Base-by-base conservation (phyloP, 92 coral and sea anemone species). In the Bergia puertoricense region DNA sequence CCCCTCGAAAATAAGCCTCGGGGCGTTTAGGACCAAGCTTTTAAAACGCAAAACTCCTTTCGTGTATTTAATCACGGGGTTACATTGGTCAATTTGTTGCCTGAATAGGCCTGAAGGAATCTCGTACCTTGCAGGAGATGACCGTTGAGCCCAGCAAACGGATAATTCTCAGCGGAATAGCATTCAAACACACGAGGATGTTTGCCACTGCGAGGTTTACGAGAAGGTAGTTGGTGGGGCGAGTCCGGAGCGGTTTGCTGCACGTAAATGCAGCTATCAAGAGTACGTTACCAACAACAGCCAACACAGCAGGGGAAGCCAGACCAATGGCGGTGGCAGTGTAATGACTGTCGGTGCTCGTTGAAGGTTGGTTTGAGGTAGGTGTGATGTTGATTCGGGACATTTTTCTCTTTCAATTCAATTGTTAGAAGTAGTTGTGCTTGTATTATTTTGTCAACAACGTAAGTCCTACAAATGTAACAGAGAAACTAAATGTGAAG, bases 101-200 rank as follows among this genome's bases (percentile, higher is more conserved):
- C 30, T 30, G 30, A 30, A 30, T 30, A 30, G 30, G 30, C 59
- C 38, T 7, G 6, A 80, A 18, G 13, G 13, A 38, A 15, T 39
- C 2, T 56, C 11, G 7, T 71, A 84, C 87, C 87, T 71, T 71
- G 69, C 87, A 84, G 36, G 87, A 46, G 79, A 84, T 44, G 23
- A 37, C 79, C 7, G 67, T 37, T 18, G 79, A 84, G 6, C 87
- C 87, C 48, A 84, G 40, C 79, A 84, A 54, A 45, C 72, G 87
- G 9, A 46, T 46, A 0, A 84, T 20, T 5, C 87, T 72, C 87
- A 84, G 22, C 6, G 87, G 87, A 30, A 84, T 48, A 37, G 87
- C 87, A 16, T 72, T 71, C 14, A 84, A 39, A 39, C 87, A 84
- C 18, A 84, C 87, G 65, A 84, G 79, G n/a, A 84, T 84, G 77